Conservation (phyloP, 1,140 invertebrate species). For the Pseudoatta argentina region DNA sequence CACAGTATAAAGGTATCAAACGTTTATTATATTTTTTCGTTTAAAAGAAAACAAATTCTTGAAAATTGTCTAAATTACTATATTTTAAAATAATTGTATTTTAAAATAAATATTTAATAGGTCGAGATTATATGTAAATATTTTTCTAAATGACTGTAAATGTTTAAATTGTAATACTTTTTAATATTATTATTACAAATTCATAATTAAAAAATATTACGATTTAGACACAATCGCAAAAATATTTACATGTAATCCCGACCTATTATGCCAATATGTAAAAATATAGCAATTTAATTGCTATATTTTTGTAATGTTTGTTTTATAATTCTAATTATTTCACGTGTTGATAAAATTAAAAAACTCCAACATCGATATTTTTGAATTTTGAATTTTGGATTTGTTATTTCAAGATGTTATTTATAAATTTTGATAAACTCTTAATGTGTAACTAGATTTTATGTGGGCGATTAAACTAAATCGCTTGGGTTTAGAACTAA, state of each 20-base stretch:
- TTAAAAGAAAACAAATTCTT: background rate
- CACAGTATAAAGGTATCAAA: constrained; percentile 3
- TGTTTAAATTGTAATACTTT: background rate
- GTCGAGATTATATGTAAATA: background rate
- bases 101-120: background rate
- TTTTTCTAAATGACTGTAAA: background rate
- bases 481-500: constrained; percentile 29
- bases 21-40: background rate
- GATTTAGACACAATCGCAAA: background rate
- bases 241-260: background rate
- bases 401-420: background rate
- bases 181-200: background rate
- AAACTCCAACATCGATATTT: background rate
- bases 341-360: background rate
- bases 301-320: background rate
- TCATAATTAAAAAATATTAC: background rate
- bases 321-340: background rate
- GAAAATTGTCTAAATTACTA: background rate
- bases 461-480: constrained; percentile 33
- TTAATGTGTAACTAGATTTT: constrained; percentile 25
- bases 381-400: background rate
- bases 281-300: background rate
- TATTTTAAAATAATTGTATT: background rate
- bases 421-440: background rate
- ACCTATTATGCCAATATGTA: background rate